Evolutionary conservation across 2,797 vertebrate genomes (phyloP).

Genomic region (Enteromius unitaeniatus): DNA sequence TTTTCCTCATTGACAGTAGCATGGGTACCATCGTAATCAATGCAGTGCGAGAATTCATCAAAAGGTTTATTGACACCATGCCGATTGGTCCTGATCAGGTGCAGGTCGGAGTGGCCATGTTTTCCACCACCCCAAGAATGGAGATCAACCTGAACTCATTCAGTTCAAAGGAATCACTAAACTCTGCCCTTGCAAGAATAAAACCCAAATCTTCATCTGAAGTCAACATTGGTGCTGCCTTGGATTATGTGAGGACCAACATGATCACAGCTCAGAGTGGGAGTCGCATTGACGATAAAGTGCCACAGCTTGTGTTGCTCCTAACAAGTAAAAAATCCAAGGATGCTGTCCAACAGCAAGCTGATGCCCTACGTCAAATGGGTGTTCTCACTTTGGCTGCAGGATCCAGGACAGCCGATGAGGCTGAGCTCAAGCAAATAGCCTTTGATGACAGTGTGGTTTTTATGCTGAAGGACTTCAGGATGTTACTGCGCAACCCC

Average conservation of each 20-base stretch:
- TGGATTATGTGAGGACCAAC: constrained; percentile 83
- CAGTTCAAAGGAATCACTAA: constrained; percentile 72
- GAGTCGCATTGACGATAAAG: constrained; percentile 79
- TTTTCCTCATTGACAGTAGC: constrained; percentile 95
- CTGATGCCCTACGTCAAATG: constrained; percentile 76
- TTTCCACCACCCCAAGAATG: constrained; percentile 74
- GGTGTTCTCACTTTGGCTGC: constrained; percentile 83
- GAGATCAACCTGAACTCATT: constrained; percentile 88
- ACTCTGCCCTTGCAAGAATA: constrained; percentile 74
- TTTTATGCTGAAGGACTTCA: constrained; percentile 77
- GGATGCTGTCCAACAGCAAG: constrained; percentile 80
- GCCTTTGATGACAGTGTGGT: constrained; percentile 78
- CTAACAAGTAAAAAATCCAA: constrained; percentile 86
- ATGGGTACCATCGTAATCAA: constrained; percentile 79
- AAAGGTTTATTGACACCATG: constrained; percentile 82
- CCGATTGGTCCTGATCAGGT: constrained; percentile 88
- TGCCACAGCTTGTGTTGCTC: constrained; percentile 88
- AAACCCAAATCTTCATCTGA: constrained; percentile 70
- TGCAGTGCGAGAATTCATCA: constrained; percentile 85
- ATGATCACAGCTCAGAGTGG: constrained; percentile 83
- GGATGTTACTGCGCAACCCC: constrained; percentile 62
- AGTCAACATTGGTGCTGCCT: constrained; percentile 86
- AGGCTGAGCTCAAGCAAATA: constrained; percentile 82
- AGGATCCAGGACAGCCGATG: constrained; percentile 78
- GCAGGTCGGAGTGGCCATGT: constrained; percentile 88